Percentiles rank a stretch among this genome's conserved stretches.
Conservation (phyloP, 1,140 invertebrate genomes). For the Nebria ingens region DNA sequence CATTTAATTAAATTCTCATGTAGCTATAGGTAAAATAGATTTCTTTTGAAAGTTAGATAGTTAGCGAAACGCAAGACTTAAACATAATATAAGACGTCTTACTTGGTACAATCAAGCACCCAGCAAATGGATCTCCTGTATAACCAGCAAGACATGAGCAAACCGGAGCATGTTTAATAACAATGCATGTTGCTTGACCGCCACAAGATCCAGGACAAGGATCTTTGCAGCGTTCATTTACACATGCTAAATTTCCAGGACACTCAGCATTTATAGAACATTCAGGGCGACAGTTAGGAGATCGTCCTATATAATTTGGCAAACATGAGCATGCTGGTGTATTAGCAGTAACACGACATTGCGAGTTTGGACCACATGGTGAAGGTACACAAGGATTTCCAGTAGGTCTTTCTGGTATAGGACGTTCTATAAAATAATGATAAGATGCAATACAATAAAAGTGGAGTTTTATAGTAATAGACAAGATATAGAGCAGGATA, state of each 20-base stretch:
- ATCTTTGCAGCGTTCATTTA: slow-evolving; percentile 50
- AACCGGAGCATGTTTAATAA: slow-evolving; percentile 48
- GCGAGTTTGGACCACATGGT: slow-evolving; percentile 53
- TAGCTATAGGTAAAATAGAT: too few relatives aligned
- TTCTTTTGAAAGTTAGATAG: too few relatives aligned
- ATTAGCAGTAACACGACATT: slow-evolving; percentile 46
- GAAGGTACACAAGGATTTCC: slow-evolving; percentile 47
- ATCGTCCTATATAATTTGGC: slow-evolving; percentile 43
- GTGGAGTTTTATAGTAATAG: neutral
- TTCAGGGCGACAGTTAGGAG: slow-evolving; percentile 53
- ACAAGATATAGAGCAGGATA: slow-evolving; percentile 5
- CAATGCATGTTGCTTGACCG: slow-evolving; percentile 45
- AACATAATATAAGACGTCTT: too few relatives aligned
- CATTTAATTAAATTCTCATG: too few relatives aligned
- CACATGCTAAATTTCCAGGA: slow-evolving; percentile 47
- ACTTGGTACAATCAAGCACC: slow-evolving; percentile 40
- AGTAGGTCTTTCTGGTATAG: slow-evolving; percentile 30
- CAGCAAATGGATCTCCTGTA: slow-evolving; percentile 50
- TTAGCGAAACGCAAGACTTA: too few relatives aligned
- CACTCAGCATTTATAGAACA: slow-evolving; percentile 56
- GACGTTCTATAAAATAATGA: slow-evolving; percentile 16
- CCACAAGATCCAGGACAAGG: slow-evolving; percentile 51
- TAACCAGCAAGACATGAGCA: slow-evolving; percentile 47
- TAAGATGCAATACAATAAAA: neutral
- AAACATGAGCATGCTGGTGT: slow-evolving; percentile 51